These are phyloP conservation scores for Actinostola sp. DNA, from an alignment of 92 coral and sea anemone species.

Conservation along the genomic window DNA sequence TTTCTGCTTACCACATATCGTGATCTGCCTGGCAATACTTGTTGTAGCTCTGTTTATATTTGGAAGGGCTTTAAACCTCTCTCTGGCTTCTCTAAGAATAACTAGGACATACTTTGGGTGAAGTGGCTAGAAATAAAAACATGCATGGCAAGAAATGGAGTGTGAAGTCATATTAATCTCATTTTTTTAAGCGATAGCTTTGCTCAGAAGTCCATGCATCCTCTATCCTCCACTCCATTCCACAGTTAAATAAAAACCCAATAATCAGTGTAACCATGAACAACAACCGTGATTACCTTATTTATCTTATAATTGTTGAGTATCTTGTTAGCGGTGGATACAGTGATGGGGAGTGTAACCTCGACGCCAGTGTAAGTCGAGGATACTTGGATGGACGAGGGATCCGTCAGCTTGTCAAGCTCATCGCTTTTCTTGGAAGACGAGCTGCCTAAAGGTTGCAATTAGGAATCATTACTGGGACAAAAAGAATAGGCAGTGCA, in stretches of 20 bases:
- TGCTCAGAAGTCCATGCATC: not conserved
- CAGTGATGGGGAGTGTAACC: slow-evolving; percentile 74
- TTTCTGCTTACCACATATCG: slow-evolving; percentile 83
- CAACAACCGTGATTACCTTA: too few relatives aligned
- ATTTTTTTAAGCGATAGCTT: not conserved
- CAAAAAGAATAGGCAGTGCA: not conserved
- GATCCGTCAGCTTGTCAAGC: slow-evolving; percentile 75
- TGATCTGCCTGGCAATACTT: slow-evolving; percentile 84
- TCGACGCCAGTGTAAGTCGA: slow-evolving; percentile 73
- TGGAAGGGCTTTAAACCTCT: slow-evolving; percentile 74
- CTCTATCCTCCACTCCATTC: not conserved
- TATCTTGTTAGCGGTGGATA: slow-evolving; percentile 61
- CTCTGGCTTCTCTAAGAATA: slow-evolving; percentile 81
- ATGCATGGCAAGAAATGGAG: too few relatives aligned
- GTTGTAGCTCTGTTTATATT: slow-evolving; percentile 82
- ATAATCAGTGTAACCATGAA: too few relatives aligned
- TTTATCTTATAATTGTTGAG: slow-evolving; percentile 70
- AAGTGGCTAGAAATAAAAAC: slow-evolving; percentile 51
- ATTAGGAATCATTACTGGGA: not conserved
- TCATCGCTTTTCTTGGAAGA: slow-evolving; percentile 10
- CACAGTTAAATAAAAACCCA: not conserved
- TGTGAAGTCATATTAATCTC: too few relatives aligned
- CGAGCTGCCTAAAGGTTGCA: slow-evolving; percentile 28
- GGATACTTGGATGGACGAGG: slow-evolving; percentile 72
- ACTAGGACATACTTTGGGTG: slow-evolving; percentile 86